Percentiles rank a stretch among this genome's conserved stretches.
phyloP scores from a whole-genome alignment of 2,888 invertebrate genomes.

The Pristionchus fissidentatus region DNA sequence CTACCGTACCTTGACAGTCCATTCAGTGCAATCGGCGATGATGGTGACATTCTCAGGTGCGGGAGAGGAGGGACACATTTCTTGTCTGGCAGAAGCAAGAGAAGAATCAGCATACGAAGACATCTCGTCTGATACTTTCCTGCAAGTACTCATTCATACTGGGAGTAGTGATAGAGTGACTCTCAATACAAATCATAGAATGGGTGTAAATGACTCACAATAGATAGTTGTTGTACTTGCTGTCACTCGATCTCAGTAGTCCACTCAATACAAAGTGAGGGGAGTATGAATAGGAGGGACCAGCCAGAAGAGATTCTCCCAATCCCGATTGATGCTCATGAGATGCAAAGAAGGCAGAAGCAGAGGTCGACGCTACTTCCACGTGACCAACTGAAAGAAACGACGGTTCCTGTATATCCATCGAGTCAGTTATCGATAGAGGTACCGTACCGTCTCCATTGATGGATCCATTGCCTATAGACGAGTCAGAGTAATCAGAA shows the following conservation, averaged over 20 bases:
- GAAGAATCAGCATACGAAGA: slow-evolving; percentile 14
- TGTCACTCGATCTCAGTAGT: slow-evolving; percentile 52
- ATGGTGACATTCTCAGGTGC: slow-evolving; percentile 59
- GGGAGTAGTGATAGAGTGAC: background rate
- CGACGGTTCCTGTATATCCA: too few relatives aligned
- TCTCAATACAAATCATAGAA: background rate
- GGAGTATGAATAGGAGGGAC: slow-evolving; percentile 65
- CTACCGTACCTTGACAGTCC: slow-evolving; percentile 56
- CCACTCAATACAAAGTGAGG: slow-evolving; percentile 71
- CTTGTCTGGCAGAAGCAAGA: background rate
- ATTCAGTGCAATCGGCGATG: slow-evolving; percentile 57
- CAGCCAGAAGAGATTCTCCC: slow-evolving; percentile 68
- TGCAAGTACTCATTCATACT: background rate
- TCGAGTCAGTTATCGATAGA: background rate
- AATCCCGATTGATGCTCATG: slow-evolving; percentile 51
- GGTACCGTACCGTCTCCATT: background rate
- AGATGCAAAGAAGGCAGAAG: background rate
- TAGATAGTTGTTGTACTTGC: slow-evolving; percentile 25
- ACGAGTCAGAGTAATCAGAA: background rate
- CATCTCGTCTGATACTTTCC: slow-evolving; percentile 31
- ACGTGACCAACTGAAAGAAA: background rate
- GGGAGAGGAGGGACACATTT: slow-evolving; percentile 14
- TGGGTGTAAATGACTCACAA: background rate
- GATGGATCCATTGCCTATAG: background rate
- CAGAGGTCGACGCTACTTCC: background rate